Percentiles rank a stretch among this genome's conserved stretches.
These are phyloP conservation scores for Ceratosolen solmsi DNA, from an alignment of 1,140 invertebrate species.

Conservation along the genomic window DNA sequence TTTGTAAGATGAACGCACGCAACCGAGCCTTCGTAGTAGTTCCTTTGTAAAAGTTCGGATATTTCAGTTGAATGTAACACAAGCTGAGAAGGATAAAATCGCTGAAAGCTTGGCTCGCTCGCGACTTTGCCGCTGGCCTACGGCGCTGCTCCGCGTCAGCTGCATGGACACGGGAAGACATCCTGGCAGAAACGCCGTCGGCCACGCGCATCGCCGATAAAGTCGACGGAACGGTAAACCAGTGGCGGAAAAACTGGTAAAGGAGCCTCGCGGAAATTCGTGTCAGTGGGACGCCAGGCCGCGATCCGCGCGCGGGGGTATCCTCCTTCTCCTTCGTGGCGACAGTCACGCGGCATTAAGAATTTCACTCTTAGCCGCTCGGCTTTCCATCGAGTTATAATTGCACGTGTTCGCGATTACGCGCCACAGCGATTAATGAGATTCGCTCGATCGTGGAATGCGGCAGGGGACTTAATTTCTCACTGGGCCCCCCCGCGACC, in stretches of 20 bases:
- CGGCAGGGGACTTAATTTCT: not conserved
- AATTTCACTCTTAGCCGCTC: constrained; percentile 25
- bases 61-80: no score
- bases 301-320: not conserved
- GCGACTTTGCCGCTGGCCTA: no score
- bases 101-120: no score
- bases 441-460: constrained; percentile 6
- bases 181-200: no score
- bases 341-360: constrained; percentile 27
- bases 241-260: not conserved
- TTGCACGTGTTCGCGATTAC: constrained; percentile 2
- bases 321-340: not conserved
- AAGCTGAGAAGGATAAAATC: no score
- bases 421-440: constrained; percentile 4
- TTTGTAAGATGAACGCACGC: no score
- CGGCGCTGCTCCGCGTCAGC: no score
- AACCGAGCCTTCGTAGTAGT: no score
- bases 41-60: no score
- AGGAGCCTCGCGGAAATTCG: constrained; percentile 9
- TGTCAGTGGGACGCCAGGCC: constrained; percentile 39
- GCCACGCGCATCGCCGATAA: not conserved
- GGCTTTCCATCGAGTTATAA: not conserved
- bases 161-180: no score
- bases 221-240: not conserved
- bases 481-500: no score